Base-by-base conservation (phyloP, 2,797 vertebrate genomes). In the Amniataba percoides region DNA sequence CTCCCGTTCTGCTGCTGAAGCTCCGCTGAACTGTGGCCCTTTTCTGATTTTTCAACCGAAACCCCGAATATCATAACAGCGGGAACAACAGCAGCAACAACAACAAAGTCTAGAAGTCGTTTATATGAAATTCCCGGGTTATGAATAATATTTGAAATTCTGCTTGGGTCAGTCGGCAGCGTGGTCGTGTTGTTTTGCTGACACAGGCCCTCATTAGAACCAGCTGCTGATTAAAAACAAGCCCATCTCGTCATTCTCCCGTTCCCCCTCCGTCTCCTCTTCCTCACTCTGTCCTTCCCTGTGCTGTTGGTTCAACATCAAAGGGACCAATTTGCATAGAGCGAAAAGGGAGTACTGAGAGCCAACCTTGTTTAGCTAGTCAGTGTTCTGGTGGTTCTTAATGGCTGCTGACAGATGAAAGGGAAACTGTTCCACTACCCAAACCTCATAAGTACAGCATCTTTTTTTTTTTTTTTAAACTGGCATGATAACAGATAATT, bases 391-490 rank as follows among this genome's bases (percentile, higher is more conserved):
- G 43, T 70, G 62, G 21, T 77, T 84, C 69, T 86, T 89, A 89
- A 91, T 87, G 88, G 87, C 81, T 87, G 77, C 88, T 86, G 88
- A 87, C 89, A 87, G 85, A 93, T 91, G 84, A 93, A 92, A 92
- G 85, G 74, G 64, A 86, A 84, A 84, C 45, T 51, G 66, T 57
- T 88, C 69, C 74, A 77, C 75, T 69, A 82, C 58, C 70, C 85
- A 81, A 88, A 82, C 80, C 84, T 82, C 85, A 71, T 71, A 77
- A 86, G 65, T 64, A 73, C 69, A 58, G 56, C 81, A 77, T 82
- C 73, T 45, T 79, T 46, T 76, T 70, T 31, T 31, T 45, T 79
- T 46, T 76, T 49, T 53, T 61, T 56, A 2, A 82, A 74, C 73
- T 65, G 78, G 39, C 40, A 63, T 51, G 45, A 88, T 79, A 78